phyloP scores from a whole-genome alignment of 53 echinoderm and acorn worm genomes.

The Echinometra lucunter region DNA sequence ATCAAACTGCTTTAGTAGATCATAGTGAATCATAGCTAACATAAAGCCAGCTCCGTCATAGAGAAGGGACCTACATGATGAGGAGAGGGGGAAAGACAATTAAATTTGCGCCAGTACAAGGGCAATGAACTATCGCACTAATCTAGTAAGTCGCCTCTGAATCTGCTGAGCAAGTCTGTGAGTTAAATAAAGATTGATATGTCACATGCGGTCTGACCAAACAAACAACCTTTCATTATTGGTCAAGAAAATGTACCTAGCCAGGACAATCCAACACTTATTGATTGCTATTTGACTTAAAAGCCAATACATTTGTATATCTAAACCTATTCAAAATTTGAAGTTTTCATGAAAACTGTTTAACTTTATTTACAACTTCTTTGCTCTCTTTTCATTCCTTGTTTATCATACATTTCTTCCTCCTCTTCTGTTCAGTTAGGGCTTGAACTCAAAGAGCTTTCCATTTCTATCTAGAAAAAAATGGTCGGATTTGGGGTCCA shows the following conservation, averaged over 20 bases:
- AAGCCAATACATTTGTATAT: background rate
- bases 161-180: background rate
- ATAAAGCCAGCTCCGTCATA: background rate
- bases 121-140: slow-evolving; percentile 70
- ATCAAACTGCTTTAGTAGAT: slow-evolving; percentile 18
- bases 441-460: background rate
- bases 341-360: background rate
- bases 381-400: background rate
- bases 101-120: slow-evolving; percentile 31
- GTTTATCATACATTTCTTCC: background rate
- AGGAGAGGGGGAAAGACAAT: slow-evolving; percentile 60
- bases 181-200: slow-evolving; percentile 65
- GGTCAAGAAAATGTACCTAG: slow-evolving; percentile 42
- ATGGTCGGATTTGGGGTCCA: background rate
- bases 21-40: slow-evolving; percentile 38
- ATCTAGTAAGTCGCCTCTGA: slow-evolving; percentile 56
- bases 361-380: background rate
- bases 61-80: slow-evolving; percentile 10
- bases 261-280: slow-evolving; percentile 34
- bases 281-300: background rate
- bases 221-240: slow-evolving; percentile 31
- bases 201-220: slow-evolving; percentile 60
- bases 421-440: background rate
- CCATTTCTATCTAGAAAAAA: background rate
- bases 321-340: background rate